These are phyloP conservation scores for Acrocera orbiculus DNA, from an alignment of 2,888 invertebrate genomes.

Conservation along the genomic window DNA sequence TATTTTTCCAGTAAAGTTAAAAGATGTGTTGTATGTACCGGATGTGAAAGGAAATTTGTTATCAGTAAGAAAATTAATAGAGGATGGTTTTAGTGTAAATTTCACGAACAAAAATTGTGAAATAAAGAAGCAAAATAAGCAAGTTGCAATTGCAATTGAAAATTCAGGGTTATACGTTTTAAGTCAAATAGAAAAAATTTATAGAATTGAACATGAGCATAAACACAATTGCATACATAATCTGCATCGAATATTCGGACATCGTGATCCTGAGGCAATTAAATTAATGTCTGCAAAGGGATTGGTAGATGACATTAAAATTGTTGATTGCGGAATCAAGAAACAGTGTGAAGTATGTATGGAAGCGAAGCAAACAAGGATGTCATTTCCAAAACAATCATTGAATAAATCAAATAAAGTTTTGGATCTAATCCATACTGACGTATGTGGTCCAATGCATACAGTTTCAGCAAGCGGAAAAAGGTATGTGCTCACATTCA, in stretches of 20 bases:
- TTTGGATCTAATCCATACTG: conserved; percentile 17
- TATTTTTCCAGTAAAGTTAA: conserved; percentile 2
- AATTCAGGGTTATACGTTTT: conserved; percentile 2
- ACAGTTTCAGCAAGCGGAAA: conserved; percentile 15
- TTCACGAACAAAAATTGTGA: conserved; percentile 6
- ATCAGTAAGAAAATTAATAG: conserved; percentile 5
- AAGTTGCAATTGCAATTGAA: conserved; percentile 3
- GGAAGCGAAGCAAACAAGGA: conserved; percentile 14
- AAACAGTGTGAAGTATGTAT: conserved; percentile 13
- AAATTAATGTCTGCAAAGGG: conserved; percentile 2
- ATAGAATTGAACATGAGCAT: neutral
- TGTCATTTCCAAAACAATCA: conserved; percentile 16
- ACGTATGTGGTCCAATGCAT: conserved; percentile 20
- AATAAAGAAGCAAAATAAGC: neutral
- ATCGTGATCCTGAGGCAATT: conserved; percentile 4
- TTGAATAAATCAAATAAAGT: conserved; percentile 2
- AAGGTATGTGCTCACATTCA: conserved; percentile 17
- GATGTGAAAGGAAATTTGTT: conserved; percentile 10
- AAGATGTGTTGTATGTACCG: conserved; percentile 12
- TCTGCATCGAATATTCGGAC: conserved; percentile 1
- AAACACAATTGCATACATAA: neutral
- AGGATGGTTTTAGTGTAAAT: conserved; percentile 3
- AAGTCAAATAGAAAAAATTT: neutral
- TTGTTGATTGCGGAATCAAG: conserved; percentile 9
- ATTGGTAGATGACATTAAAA: conserved; percentile 2